A percentile compares a stretch with the other conserved stretches of the same genome.
phyloP scores from a whole-genome alignment of 2,797 vertebrate genomes.

The Heliangelus exortis region DNA sequence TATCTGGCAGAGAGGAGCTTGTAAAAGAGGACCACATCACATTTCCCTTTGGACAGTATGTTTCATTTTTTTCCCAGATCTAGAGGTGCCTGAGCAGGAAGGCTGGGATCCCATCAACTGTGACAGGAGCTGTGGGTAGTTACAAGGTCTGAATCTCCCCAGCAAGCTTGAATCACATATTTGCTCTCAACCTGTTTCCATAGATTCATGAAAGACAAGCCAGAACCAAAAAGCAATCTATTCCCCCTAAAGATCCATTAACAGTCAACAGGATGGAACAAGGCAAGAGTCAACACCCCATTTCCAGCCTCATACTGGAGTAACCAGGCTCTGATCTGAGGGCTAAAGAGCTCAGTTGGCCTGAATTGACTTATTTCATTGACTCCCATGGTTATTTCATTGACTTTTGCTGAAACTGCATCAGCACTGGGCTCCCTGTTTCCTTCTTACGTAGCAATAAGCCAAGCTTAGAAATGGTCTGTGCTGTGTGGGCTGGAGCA shows the following conservation, averaged over 20 bases:
- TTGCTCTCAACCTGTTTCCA: background rate
- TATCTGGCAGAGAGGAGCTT: background rate
- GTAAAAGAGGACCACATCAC: too few species aligned
- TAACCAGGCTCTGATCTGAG: background rate
- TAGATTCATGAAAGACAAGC: background rate
- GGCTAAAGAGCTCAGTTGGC: slow-evolving; percentile 10
- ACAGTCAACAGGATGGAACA: background rate
- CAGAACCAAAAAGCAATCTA: background rate
- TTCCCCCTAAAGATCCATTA: background rate
- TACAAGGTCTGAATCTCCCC: background rate
- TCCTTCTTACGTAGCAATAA: background rate
- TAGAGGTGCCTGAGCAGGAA: background rate
- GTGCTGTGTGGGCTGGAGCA: background rate
- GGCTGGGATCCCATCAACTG: background rate
- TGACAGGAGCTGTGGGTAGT: background rate
- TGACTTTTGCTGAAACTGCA: background rate
- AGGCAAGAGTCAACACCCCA: background rate
- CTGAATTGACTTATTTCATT: background rate
- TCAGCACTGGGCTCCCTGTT: background rate
- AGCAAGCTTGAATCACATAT: background rate
- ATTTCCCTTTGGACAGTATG: background rate
- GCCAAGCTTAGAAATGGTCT: background rate
- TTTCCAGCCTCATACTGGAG: background rate
- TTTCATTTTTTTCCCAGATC: background rate
- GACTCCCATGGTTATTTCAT: background rate